Conservation (phyloP, 2,888 invertebrate genomes). For the Spodoptera littoralis region DNA sequence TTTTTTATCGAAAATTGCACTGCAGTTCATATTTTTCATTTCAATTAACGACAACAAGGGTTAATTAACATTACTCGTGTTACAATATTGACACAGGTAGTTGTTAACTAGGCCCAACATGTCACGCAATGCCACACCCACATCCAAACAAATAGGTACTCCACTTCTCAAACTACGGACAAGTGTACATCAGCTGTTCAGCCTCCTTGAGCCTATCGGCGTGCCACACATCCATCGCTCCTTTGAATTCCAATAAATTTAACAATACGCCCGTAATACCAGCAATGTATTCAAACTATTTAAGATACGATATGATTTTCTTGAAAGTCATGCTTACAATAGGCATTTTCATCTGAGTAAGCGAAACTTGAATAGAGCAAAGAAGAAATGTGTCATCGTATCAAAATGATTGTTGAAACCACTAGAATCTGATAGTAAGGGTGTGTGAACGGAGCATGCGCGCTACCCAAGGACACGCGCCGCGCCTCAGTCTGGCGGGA, state of each 20-base stretch:
- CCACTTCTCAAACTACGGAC: conserved; percentile 48
- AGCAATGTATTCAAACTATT: conserved; percentile 36
- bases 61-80: conserved; percentile 29
- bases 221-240: conserved; percentile 52
- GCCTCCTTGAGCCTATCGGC: conserved; percentile 47
- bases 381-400: conserved; percentile 71
- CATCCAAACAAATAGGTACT: conserved; percentile 53
- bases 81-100: conserved; percentile 15
- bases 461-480: conserved; percentile 81
- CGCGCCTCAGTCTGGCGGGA: conserved; percentile 85
- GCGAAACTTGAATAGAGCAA: conserved; percentile 63
- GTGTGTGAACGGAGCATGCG: conserved; percentile 80
- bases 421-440: conserved; percentile 79
- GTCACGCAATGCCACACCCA: conserved; percentile 75
- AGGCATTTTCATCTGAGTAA: conserved; percentile 48
- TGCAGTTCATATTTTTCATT: background rate
- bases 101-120: conserved; percentile 61
- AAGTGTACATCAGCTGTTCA: conserved; percentile 54
- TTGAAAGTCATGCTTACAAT: conserved; percentile 38
- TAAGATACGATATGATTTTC: conserved; percentile 9
- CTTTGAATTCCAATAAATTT: conserved; percentile 24
- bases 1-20: background rate
- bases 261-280: conserved; percentile 18
- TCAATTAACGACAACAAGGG: conserved; percentile 8
- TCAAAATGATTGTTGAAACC: conserved; percentile 72